Evolutionary conservation across 1,140 invertebrate genomes (phyloP), one percentile per base, ranked within the genome.

Genomic region (Cephus cinctus): DNA sequence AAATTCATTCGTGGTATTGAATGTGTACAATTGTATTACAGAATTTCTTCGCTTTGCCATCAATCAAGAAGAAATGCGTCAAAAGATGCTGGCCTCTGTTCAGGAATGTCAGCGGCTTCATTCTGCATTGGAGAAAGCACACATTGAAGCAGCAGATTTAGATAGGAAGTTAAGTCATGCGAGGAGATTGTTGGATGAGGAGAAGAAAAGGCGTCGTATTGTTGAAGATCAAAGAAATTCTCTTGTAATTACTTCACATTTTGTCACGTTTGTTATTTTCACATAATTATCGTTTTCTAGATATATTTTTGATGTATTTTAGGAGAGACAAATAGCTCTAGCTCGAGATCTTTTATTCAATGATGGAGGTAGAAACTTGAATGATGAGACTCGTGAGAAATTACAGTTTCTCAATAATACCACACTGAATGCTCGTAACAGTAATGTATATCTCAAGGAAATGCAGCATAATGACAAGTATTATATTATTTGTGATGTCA

Each of bases 351-450:
- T 92, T 1, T 69, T 93, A 9, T 80, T 86, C 48, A 81, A 84
- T 55, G 85, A 89, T 55, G 80, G 82, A 44, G 77, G 83, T 32
- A 76, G 81, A 20, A 86, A 83, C 50, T 54, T 90, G 3, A 85
- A 87, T 59, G 83, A 90, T 61, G 87, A 92, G 61, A 90, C 89
- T 1, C 80, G 85, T 30, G 88, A 93, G 61, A 89, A 90, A 65
- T 75, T 93, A 1, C 85, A 86, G 22, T 90, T 89, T 65, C 73
- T 93, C 1, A 85, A 86, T 58, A 86, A 65, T 18, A 72, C 73
- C 35, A 71, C 70, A 22, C 46, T 71, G n/a, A 75, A 72, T 58
- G 63, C 64, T 14, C 62, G 69, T 34, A 55, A 62, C 11, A 76
- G 73, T 23, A 74, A 68, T 27, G 51, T 56, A 0, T 49, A 73